Percentiles rank a stretch among this genome's conserved stretches.
Evolutionary conservation across 2,888 invertebrate genomes (phyloP).

Genomic region (Mermis nigrescens): DNA sequence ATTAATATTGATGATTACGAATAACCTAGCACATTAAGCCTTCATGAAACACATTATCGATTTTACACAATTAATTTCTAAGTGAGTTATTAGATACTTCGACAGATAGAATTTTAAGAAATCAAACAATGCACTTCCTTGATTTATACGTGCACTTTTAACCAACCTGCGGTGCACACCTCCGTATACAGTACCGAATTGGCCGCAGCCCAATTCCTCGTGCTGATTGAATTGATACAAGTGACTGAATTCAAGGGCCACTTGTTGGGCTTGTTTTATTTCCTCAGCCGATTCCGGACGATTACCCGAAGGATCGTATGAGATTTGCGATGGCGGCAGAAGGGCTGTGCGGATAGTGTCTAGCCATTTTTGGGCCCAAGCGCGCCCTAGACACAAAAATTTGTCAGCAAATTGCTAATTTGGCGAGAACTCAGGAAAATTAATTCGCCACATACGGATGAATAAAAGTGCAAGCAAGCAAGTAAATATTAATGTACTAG

Average conservation of each 20-base stretch:
- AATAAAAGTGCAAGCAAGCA: no score
- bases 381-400: neutral
- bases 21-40: no score
- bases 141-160: no score
- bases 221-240: conserved; percentile 48
- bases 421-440: no score
- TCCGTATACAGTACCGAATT: conserved; percentile 95
- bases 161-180: conserved; percentile 40
- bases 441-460: no score
- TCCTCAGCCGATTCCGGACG: neutral
- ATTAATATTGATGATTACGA: no score
- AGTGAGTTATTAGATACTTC: no score
- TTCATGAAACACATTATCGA: no score
- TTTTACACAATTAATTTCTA: no score
- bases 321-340: conserved; percentile 22
- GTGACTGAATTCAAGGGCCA: conserved; percentile 27
- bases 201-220: conserved; percentile 89
- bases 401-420: neutral
- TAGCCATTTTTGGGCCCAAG: conserved; percentile 9
- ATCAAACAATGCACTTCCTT: no score
- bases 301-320: conserved; percentile 2
- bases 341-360: conserved; percentile 18
- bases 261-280: conserved; percentile 21
- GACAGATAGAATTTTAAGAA: no score
- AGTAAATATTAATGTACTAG: no score